Conservation (phyloP, 2,888 invertebrate genomes). For the Tachina grossa region DNA sequence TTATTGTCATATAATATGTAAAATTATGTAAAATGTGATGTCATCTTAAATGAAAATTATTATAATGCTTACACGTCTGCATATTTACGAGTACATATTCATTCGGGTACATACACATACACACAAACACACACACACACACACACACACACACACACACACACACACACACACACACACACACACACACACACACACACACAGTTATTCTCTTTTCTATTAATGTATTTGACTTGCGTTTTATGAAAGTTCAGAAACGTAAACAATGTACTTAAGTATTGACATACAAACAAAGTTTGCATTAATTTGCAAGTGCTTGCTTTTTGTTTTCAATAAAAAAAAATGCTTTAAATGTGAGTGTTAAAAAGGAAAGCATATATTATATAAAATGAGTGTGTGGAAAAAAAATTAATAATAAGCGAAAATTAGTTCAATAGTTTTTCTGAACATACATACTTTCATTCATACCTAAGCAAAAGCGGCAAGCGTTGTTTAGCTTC, state of each 20-base stretch:
- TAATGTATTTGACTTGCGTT: conserved; percentile 11
- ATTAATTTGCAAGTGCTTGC: background rate
- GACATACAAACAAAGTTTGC: background rate
- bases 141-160: background rate
- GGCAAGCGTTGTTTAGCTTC: too few relatives aligned
- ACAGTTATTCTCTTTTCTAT: background rate
- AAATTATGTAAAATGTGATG: conserved; percentile 60
- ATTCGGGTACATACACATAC: too few relatives aligned
- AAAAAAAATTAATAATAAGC: too few relatives aligned
- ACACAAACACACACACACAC: background rate
- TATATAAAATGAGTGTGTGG: too few relatives aligned
- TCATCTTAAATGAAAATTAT: conserved; percentile 56
- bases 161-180: too few relatives aligned
- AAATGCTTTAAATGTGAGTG: background rate
- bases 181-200: background rate
- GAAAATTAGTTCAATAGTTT: too few relatives aligned
- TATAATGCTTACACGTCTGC: conserved; percentile 51
- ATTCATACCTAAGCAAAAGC: too few relatives aligned
- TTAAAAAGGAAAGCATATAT: too few relatives aligned
- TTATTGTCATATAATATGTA: conserved; percentile 56
- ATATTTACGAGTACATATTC: background rate
- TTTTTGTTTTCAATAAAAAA: background rate
- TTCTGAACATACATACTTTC: too few relatives aligned
- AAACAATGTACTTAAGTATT: conserved; percentile 37
- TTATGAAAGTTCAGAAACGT: conserved; percentile 15